Evolutionary conservation across 2,797 vertebrate genomes (phyloP).

Genomic region (Liasis olivaceus): DNA sequence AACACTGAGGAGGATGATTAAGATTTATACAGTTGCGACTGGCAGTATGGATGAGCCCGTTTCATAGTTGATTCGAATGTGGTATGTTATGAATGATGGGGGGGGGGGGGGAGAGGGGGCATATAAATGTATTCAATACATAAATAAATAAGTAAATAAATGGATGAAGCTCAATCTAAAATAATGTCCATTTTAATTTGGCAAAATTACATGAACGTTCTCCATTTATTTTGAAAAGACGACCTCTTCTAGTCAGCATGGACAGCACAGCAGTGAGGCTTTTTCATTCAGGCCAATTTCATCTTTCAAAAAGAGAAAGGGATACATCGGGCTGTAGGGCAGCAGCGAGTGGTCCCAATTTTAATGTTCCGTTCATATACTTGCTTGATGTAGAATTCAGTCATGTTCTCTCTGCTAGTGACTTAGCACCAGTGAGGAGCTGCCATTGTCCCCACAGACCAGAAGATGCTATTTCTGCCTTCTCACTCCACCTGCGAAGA

Average conservation of each 20-base stretch:
- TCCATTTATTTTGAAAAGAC: not conserved
- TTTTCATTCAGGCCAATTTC: not conserved
- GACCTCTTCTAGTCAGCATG: not conserved
- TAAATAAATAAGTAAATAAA: not conserved
- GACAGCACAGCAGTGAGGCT: not conserved
- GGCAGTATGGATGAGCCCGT: not conserved
- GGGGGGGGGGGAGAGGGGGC: no score
- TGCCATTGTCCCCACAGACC: not conserved
- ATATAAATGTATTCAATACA: no score
- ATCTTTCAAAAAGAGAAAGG: not conserved
- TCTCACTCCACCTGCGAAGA: not conserved
- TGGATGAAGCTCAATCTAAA: not conserved
- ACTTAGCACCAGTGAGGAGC: constrained; percentile 13
- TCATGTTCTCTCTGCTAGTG: not conserved
- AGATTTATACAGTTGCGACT: not conserved
- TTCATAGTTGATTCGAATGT: not conserved
- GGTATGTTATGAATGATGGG: not conserved
- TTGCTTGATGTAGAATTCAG: not conserved
- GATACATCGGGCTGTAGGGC: no score
- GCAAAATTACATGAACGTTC: not conserved
- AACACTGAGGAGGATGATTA: not conserved
- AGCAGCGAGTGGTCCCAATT: not conserved
- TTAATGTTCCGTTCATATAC: no score
- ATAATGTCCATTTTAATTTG: not conserved
- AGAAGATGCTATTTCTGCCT: constrained; percentile 3